Conservation (phyloP, 2,797 vertebrate species). For the Vipera ursinii region DNA sequence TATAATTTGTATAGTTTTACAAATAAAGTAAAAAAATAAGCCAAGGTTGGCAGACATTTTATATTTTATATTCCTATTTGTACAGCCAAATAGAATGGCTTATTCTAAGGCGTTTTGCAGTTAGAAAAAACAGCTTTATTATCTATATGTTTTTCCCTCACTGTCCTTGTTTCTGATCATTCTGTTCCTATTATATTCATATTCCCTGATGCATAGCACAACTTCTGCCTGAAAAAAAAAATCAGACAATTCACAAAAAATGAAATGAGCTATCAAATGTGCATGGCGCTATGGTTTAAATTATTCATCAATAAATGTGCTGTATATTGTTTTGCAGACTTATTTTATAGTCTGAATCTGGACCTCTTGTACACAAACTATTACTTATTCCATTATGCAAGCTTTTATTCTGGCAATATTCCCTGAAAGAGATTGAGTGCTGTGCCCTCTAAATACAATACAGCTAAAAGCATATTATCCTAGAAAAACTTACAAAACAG, state of each 20-base stretch:
- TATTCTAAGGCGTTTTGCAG: not conserved
- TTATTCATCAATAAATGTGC: not conserved
- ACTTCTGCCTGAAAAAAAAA: not conserved
- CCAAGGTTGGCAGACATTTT: not conserved
- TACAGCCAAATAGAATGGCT: not conserved
- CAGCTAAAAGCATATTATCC: not conserved
- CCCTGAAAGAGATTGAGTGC: not conserved
- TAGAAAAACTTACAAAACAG: not conserved
- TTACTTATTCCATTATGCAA: conserved; percentile 1
- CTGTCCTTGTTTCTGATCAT: not conserved
- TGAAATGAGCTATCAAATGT: not conserved
- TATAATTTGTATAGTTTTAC: not conserved
- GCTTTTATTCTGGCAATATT: not conserved
- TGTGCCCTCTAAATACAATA: not conserved
- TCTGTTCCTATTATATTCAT: not conserved
- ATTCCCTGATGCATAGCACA: not conserved
- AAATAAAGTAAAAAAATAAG: not conserved
- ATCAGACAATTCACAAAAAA: not conserved
- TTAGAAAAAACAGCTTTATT: not conserved
- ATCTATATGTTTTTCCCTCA: not conserved
- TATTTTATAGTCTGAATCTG: not conserved
- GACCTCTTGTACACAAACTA: not conserved
- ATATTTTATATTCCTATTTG: not conserved
- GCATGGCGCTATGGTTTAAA: not conserved
- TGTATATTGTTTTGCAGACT: not conserved